Percentiles rank a stretch among this genome's conserved stretches.
Evolutionary conservation across 2,888 invertebrate genomes (phyloP).

Genomic region (Dyspetes luteomarginatus): DNA sequence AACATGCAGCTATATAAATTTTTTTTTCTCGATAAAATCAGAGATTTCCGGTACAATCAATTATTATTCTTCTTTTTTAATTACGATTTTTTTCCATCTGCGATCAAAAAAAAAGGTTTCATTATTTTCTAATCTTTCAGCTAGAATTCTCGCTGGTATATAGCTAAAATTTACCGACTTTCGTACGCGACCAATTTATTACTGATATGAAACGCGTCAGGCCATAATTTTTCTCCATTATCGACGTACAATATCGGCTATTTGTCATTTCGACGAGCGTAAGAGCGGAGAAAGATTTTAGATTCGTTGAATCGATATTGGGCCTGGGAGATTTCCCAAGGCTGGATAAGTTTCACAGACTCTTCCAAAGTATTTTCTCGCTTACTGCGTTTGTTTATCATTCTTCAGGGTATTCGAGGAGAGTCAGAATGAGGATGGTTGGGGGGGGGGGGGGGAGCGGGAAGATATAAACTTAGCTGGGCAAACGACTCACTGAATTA

Average conservation of each 20-base stretch:
- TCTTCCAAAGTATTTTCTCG: neutral
- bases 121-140: no score
- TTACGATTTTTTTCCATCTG: no score
- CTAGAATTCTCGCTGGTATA: neutral
- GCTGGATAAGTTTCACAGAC: neutral
- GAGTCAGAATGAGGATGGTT: constrained; percentile 23
- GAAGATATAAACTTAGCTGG: constrained; percentile 32
- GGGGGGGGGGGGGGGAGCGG: constrained; percentile 18
- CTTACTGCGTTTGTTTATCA: constrained; percentile 49
- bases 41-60: no score
- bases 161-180: neutral
- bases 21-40: no score
- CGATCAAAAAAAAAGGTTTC: no score
- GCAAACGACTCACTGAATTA: constrained; percentile 63
- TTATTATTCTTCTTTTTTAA: no score
- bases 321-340: constrained; percentile 16
- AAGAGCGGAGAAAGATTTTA: constrained; percentile 1
- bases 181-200: neutral
- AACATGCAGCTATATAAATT: no score
- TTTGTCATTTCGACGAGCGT: constrained; percentile 41
- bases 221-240: constrained; percentile 21
- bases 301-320: constrained; percentile 53
- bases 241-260: constrained; percentile 31
- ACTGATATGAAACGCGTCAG: constrained; percentile 16
- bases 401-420: constrained; percentile 37